Base-by-base conservation (phyloP, 2,888 invertebrate species). In the Lacanobia oleracea region DNA sequence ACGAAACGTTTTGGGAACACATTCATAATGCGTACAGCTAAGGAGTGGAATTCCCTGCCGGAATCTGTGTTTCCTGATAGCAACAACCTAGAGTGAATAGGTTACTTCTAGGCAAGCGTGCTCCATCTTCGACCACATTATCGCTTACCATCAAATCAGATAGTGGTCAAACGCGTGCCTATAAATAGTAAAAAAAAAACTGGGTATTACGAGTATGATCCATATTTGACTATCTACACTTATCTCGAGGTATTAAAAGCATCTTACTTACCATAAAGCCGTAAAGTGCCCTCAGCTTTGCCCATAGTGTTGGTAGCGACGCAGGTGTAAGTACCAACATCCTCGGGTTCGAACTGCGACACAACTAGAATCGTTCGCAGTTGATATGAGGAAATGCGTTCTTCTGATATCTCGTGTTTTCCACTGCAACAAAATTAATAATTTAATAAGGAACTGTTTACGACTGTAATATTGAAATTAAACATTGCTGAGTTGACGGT, bases 291-390 rank as follows among this genome's bases (percentile, higher is more conserved):
- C 86, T 97, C 97, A 2, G 97, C 96, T 88, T 97, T 97, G 6
- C 98, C 98, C 91, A 97, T 95, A 14, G 97, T 97, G 86, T 98
- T 98, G 12, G 97, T 97, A 2, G 97, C 97, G 1, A 97, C 96
- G 88, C 98, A 98, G 62, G 97, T 97, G 90, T 97, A 98, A 4
- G 97, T 97, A 7, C 97, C 97, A 56, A 97, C 93, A 90, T 98
- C 98, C 76, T 95, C 93, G 65, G 92, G 92, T 67, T 94, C 95
- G 85, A 97, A 97, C 84, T 97, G 96, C 51, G 96, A 95, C 85
- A 98, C 97, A 67, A 96, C 96, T 73, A 98, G 93, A 67, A 96
- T 95, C 89, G 97, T 96, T 72, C 96, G 95, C 62, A 97, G 95
- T 90, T 97, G 97, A 92, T 97, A 97, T 62, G 96, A 91, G 9